A percentile compares a stretch with the other conserved stretches of the same genome.
These are phyloP conservation scores for Gymnoscelis rufifasciata DNA, from an alignment of 2,888 invertebrate species.

Conservation along the genomic window DNA sequence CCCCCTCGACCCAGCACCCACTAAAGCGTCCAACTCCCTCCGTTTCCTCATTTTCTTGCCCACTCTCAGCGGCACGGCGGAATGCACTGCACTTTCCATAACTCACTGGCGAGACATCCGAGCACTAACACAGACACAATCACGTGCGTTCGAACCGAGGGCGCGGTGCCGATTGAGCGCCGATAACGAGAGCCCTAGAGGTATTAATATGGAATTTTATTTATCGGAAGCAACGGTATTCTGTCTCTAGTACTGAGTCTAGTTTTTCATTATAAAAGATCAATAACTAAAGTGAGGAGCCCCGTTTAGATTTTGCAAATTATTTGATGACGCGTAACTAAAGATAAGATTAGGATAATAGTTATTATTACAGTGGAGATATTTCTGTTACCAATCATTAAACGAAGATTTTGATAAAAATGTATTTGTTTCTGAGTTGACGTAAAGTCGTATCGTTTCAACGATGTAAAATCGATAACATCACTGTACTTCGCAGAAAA, in stretches of 20 bases:
- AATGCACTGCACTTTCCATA: conserved; percentile 79
- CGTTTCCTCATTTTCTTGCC: conserved; percentile 88
- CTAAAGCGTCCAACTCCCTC: conserved; percentile 86
- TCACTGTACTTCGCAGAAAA: no score
- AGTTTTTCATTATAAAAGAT: no score
- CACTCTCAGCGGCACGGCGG: conserved; percentile 82
- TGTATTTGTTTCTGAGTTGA: no score
- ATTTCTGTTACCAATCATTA: no score
- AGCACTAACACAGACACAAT: conserved; percentile 36
- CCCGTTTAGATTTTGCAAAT: no score
- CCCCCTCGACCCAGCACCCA: conserved; percentile 68
- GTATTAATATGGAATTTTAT: conserved; percentile 24
- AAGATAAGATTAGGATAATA: no score
- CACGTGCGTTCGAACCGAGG: conserved; percentile 46
- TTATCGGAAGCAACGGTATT: conserved; percentile 16
- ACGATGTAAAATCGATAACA: no score
- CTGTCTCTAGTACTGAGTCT: background rate
- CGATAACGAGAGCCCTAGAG: conserved; percentile 29
- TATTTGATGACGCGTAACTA: no score
- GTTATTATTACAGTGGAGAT: no score
- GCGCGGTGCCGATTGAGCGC: conserved; percentile 49
- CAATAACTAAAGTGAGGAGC: no score
- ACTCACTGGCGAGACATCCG: conserved; percentile 67
- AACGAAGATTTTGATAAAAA: no score
- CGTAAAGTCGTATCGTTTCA: no score